Percentiles rank a stretch among this genome's conserved stretches.
These are phyloP conservation scores for Catagonus wagneri DNA, from an alignment of 2,113 vertebrate genomes.

Conservation along the genomic window DNA sequence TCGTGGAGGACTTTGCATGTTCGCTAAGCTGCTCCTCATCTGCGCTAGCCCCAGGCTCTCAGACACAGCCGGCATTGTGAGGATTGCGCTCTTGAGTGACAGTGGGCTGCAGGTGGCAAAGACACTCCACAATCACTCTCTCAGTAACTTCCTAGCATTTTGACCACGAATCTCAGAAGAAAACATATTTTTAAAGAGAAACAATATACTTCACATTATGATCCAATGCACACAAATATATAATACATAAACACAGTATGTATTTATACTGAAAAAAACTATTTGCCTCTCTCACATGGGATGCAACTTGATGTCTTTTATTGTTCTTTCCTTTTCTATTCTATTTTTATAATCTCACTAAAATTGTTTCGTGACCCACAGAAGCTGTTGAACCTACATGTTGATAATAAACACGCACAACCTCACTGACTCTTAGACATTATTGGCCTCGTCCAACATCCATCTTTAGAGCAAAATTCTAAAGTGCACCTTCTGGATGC, in stretches of 20 bases:
- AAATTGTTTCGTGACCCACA: background rate
- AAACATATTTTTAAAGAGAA: background rate
- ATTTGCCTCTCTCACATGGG: background rate
- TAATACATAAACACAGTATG: background rate
- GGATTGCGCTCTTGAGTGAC: background rate
- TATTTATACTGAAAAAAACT: background rate
- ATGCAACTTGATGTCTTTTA: background rate
- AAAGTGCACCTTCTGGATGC: background rate
- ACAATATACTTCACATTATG: background rate
- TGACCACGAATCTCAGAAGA: background rate
- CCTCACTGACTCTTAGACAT: background rate
- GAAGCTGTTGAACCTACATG: background rate
- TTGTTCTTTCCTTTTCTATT: background rate
- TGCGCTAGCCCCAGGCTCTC: background rate
- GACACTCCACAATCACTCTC: background rate
- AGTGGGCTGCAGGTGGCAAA: background rate
- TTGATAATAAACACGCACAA: background rate
- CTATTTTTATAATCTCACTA: background rate
- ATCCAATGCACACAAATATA: background rate
- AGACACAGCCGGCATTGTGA: background rate
- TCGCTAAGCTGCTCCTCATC: background rate
- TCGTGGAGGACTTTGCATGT: background rate
- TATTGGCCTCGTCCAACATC: background rate
- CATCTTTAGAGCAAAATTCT: background rate
- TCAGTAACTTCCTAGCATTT: background rate